Evolutionary conservation across 2,797 vertebrate genomes (phyloP).

Genomic region (Chaetophractus vellerosus): DNA sequence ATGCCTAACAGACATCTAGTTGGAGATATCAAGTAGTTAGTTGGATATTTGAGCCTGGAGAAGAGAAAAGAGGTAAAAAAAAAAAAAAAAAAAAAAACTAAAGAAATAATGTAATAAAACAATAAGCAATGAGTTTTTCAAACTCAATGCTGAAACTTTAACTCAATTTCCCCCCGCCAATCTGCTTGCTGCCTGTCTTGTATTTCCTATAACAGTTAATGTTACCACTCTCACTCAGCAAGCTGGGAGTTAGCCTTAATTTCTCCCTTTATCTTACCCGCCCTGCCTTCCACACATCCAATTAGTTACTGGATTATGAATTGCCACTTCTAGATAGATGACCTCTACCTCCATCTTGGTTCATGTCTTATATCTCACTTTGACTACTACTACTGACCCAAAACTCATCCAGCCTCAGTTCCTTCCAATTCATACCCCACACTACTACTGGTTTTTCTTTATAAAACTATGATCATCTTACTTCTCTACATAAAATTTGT

Average conservation of each 20-base stretch:
- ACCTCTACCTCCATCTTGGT: not conserved
- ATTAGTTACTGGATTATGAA: not conserved
- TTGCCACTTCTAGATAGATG: not conserved
- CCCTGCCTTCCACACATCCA: not conserved
- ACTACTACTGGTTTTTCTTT: not conserved
- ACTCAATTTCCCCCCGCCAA: not conserved
- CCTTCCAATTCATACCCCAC: not conserved
- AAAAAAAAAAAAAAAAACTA: not conserved
- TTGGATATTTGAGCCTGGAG: not conserved
- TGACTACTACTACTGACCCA: not conserved
- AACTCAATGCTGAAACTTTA: not conserved
- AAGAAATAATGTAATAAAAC: not conserved
- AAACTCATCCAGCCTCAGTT: not conserved
- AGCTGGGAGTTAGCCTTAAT: not conserved
- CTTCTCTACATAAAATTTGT: slow-evolving; percentile 24
- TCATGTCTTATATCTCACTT: not conserved
- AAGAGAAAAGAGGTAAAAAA: not conserved
- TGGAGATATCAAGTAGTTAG: slow-evolving; percentile 17
- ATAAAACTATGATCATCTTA: not conserved
- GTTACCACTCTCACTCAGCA: not conserved
- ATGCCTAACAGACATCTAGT: not conserved
- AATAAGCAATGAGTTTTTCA: not conserved
- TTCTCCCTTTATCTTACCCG: not conserved
- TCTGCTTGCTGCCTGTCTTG: not conserved
- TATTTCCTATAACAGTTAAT: not conserved